A percentile compares a stretch with the other conserved stretches of the same genome.
Conservation (phyloP, 1,140 invertebrate genomes). For the Drosophila truncata region DNA sequence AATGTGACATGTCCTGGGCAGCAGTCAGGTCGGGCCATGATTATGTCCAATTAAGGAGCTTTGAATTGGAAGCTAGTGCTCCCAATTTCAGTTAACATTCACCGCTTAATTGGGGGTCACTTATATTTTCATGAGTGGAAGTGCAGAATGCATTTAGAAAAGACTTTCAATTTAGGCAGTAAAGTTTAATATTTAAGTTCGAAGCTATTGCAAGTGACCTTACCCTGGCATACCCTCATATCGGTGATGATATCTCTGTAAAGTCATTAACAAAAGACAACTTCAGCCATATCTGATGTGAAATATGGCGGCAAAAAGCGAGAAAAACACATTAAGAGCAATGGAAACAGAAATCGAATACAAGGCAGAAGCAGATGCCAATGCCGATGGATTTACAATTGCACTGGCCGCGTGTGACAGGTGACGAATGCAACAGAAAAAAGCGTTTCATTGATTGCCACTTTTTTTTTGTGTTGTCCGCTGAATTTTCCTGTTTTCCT, state of each 20-base stretch:
- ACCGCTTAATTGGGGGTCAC: slow-evolving; percentile 5
- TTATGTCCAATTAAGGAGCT: slow-evolving; percentile 42
- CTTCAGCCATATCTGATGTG: slow-evolving; percentile 10
- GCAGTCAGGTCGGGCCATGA: slow-evolving; percentile 31
- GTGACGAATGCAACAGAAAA: slow-evolving; percentile 35
- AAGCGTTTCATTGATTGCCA: slow-evolving; percentile 41
- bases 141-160: not conserved
- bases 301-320: slow-evolving; percentile 22
- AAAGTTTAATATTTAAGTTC: not conserved
- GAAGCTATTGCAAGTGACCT: not conserved
- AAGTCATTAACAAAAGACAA: slow-evolving; percentile 15
- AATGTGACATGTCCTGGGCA: slow-evolving; percentile 28
- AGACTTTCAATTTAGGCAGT: not conserved
- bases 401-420: slow-evolving; percentile 16
- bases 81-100: slow-evolving; percentile 3
- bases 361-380: slow-evolving; percentile 15
- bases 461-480: slow-evolving; percentile 23
- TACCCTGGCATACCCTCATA: not conserved
- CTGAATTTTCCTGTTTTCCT: slow-evolving; percentile 28
- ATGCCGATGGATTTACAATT: slow-evolving; percentile 26
- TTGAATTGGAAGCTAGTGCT: slow-evolving; percentile 29
- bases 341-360: slow-evolving; percentile 22
- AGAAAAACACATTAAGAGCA: slow-evolving; percentile 34
- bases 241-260: slow-evolving; percentile 4
- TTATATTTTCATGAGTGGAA: not conserved